These are phyloP conservation scores for Scyliorhinus canicula DNA, from an alignment of 2,797 vertebrate genomes.

Conservation along the genomic window DNA sequence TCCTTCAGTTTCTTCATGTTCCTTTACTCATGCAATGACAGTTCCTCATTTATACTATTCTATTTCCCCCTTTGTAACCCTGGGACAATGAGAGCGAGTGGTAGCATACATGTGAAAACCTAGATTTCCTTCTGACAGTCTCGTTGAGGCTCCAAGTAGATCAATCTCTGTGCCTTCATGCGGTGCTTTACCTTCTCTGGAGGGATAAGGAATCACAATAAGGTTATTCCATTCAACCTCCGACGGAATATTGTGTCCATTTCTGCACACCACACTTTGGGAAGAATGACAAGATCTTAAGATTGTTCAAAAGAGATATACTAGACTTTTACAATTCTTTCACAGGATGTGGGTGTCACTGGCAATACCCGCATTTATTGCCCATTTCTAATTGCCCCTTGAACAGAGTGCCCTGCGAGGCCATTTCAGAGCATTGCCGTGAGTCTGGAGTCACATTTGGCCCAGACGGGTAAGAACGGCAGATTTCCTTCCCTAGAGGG, in stretches of 20 bases:
- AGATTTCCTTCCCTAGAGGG: too few relatives aligned
- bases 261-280: not conserved
- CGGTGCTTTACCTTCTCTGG: not conserved
- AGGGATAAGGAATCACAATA: not conserved
- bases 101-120: not conserved
- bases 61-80: not conserved
- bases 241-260: not conserved
- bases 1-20: not conserved
- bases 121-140: not conserved
- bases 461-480: too few relatives aligned
- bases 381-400: too few relatives aligned
- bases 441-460: too few relatives aligned
- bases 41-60: not conserved
- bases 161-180: not conserved
- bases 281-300: not conserved
- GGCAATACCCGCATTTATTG: too few relatives aligned
- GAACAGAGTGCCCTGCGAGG: too few relatives aligned
- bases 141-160: not conserved
- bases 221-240: not conserved
- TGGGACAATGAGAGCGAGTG: not conserved
- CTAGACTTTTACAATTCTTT: too few relatives aligned
- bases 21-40: not conserved
- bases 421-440: too few relatives aligned
- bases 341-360: too few relatives aligned
- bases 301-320: not conserved